Percentiles rank a stretch among this genome's conserved stretches.
phyloP scores from a whole-genome alignment of 2,113 vertebrate species.

The Eptesicus fuscus region DNA sequence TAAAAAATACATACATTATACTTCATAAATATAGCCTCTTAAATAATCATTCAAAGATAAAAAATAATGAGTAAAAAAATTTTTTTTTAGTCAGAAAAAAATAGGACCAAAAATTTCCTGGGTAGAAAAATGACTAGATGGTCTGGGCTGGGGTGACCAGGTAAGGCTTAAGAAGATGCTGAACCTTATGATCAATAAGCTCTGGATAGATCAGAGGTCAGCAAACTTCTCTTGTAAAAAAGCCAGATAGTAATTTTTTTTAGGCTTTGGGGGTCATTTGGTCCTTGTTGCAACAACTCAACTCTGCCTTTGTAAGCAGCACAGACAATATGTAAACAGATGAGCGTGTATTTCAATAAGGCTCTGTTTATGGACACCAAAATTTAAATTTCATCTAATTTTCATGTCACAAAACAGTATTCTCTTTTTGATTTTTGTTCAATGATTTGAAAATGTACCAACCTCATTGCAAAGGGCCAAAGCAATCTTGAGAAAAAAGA shows the following conservation, averaged over 20 bases:
- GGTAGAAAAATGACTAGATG: background rate
- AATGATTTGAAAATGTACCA: background rate
- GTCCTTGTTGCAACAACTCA: background rate
- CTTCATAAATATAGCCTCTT: background rate
- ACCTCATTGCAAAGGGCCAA: background rate
- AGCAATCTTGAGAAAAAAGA: background rate
- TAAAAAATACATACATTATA: background rate
- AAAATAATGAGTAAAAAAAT: background rate
- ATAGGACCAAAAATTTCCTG: background rate
- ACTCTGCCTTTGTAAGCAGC: background rate
- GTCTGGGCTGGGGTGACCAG: background rate
- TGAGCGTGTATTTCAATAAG: background rate
- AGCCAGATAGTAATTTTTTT: background rate
- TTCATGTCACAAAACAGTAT: background rate
- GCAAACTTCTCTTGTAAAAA: background rate
- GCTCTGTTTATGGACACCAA: background rate
- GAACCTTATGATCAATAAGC: background rate
- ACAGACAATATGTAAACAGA: background rate
- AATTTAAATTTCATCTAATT: background rate
- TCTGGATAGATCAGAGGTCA: background rate
- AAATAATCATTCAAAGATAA: slow-evolving; percentile 1
- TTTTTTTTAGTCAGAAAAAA: background rate
- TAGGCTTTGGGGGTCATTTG: background rate
- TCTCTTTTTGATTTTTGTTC: background rate
- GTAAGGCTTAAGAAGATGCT: background rate